Base-by-base conservation (phyloP, 2,888 invertebrate genomes). In the Lymantria dispar region DNA sequence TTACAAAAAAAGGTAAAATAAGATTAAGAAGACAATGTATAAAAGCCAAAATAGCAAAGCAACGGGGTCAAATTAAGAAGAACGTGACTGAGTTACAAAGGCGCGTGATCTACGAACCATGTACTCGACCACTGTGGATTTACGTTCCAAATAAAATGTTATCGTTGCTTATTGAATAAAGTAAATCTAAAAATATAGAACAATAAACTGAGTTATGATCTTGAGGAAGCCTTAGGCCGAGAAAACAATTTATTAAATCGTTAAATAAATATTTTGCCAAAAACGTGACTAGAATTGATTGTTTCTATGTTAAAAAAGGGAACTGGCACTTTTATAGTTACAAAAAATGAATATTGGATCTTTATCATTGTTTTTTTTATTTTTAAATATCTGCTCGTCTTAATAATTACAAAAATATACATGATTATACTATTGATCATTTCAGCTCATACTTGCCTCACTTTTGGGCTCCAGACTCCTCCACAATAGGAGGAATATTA, bases 41-140 rank as follows among this genome's bases (percentile, higher is more conserved):
- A 48, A 47, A 43, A 29, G 44, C 45, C 14, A 42, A 45, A 43
- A 44, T 50, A 52, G 62, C 48, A 58, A 76, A 77, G 43, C 39
- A 48, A 53, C 75, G 70, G 70, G 58, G 68, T 64, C 63, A 71
- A 76, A 78, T 78, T 71, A 78, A 68, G 60, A 50, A 56, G 56
- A 54, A 78, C 82, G 83, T 83, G 82, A 74, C 69, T 47, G 41
- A 70, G 69, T 59, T 72, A 57, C 45, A 62, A 62, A 73, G 66
- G 62, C 62, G 57, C 52, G 51, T 55, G 51, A 56, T 51, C 49
- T 52, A 62, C 75, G 77, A 79, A 74, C 71, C 75, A 80, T 75
- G 68, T 65, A 66, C 67, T 72, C 51, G 57, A 70, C 62, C 60
- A 57, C 64, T 62, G 51, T 48, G 60, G 64, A 71, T 69, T 74